These are phyloP conservation scores for Varecia variegata DNA, from an alignment of 2,797 vertebrate species.

Conservation along the genomic window DNA sequence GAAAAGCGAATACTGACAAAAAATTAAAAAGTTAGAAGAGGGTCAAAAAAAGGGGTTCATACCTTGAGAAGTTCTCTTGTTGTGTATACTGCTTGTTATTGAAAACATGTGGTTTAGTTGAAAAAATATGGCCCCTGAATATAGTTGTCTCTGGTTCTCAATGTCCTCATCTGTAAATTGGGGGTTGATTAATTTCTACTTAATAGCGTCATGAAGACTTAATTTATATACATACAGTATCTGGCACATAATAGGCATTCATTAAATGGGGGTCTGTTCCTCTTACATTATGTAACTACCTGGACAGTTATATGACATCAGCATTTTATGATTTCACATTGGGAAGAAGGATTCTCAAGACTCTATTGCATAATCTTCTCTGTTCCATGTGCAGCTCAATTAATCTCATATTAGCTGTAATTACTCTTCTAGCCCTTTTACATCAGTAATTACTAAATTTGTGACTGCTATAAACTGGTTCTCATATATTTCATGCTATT, in stretches of 20 bases:
- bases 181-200: not conserved
- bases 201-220: not conserved
- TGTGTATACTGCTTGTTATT: not conserved
- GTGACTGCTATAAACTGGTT: constrained; percentile 48
- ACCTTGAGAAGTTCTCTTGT: not conserved
- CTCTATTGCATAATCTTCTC: not conserved
- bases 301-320: not conserved
- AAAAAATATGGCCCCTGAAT: not conserved
- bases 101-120: not conserved
- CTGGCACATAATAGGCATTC: not conserved
- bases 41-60: not conserved
- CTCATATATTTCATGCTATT: constrained; percentile 60
- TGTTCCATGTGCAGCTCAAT: constrained; percentile 56
- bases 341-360: constrained; percentile 12
- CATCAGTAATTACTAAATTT: constrained; percentile 61
- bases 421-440: constrained; percentile 57
- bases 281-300: not conserved
- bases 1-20: not conserved
- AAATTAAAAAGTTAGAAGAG: not conserved
- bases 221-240: not conserved
- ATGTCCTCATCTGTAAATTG: not conserved
- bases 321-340: not conserved
- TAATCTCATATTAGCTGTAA: constrained; percentile 70
- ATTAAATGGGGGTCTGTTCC: not conserved
- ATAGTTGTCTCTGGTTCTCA: not conserved